A percentile compares a stretch with the other conserved stretches of the same genome.
Conservation (phyloP, 2,797 vertebrate genomes). For the Prunella strophiata region DNA sequence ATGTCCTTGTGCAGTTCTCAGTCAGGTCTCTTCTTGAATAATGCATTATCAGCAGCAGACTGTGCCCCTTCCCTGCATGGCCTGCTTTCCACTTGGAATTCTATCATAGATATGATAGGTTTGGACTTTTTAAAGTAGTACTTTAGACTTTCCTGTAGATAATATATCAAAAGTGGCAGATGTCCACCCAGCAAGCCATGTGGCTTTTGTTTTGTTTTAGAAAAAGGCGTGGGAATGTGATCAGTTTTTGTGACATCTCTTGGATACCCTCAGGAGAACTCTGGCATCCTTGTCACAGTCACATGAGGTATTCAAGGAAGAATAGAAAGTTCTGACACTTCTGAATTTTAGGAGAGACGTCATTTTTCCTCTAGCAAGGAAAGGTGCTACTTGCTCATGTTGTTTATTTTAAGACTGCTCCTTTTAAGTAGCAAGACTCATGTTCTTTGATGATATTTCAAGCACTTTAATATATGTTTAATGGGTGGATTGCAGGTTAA, state of each 20-base stretch:
- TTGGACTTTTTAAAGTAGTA: not conserved
- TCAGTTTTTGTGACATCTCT: not conserved
- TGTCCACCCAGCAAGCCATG: not conserved
- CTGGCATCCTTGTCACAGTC: not conserved
- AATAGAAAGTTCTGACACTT: not conserved
- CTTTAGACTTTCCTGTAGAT: not conserved
- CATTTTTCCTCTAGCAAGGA: not conserved
- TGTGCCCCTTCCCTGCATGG: not conserved
- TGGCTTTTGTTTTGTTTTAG: conserved; percentile 20
- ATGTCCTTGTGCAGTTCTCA: not conserved
- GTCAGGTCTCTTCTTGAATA: not conserved
- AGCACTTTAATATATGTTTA: not conserved
- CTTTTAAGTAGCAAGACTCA: not conserved
- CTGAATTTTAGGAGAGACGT: not conserved
- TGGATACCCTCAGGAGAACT: not conserved
- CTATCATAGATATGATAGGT: not conserved
- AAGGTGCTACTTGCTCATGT: not conserved
- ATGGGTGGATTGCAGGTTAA: not conserved
- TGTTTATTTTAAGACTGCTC: not conserved
- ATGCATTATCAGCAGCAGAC: not conserved
- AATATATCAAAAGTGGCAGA: not conserved
- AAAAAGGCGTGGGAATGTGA: not conserved
- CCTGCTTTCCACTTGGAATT: not conserved
- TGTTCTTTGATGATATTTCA: not conserved
- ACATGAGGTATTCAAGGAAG: not conserved